These are phyloP conservation scores for Enhydra lutris DNA, from an alignment of 2,113 vertebrate genomes.

Conservation along the genomic window DNA sequence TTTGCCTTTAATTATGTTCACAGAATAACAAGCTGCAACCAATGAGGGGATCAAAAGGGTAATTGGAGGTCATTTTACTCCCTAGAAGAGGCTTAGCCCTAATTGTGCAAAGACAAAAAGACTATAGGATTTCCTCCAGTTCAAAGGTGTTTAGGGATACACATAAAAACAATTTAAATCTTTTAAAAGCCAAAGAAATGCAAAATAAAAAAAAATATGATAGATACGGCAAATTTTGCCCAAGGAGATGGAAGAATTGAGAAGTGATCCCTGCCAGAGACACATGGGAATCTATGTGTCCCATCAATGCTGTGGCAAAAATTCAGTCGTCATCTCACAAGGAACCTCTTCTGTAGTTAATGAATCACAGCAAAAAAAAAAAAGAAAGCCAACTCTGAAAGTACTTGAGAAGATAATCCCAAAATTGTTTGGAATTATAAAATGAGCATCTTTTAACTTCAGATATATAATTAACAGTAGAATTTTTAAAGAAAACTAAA, in stretches of 20 bases:
- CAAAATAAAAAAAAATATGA: background rate
- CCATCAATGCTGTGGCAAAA: background rate
- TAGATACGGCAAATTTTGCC: background rate
- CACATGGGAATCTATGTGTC: background rate
- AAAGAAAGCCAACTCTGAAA: background rate
- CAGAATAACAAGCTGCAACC: background rate
- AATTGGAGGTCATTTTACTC: background rate
- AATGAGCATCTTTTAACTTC: slow-evolving; percentile 16
- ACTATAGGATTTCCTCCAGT: background rate
- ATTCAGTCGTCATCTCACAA: background rate
- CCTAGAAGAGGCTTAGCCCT: slow-evolving; percentile 8
- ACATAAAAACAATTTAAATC: slow-evolving; percentile 16
- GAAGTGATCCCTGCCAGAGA: background rate
- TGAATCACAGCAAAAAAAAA: background rate
- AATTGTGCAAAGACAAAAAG: slow-evolving; percentile 19
- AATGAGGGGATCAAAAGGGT: background rate
- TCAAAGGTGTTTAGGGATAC: background rate
- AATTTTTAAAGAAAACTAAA: slow-evolving; percentile 16
- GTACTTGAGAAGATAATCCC: background rate
- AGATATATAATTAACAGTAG: background rate
- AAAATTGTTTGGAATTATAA: background rate
- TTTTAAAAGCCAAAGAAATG: slow-evolving; percentile 22
- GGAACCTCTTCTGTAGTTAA: background rate
- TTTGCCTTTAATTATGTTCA: slow-evolving; percentile 31
- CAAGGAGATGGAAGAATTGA: background rate